Base-by-base conservation (phyloP, 2,888 invertebrate species). In the Drosophila ustulata region DNA sequence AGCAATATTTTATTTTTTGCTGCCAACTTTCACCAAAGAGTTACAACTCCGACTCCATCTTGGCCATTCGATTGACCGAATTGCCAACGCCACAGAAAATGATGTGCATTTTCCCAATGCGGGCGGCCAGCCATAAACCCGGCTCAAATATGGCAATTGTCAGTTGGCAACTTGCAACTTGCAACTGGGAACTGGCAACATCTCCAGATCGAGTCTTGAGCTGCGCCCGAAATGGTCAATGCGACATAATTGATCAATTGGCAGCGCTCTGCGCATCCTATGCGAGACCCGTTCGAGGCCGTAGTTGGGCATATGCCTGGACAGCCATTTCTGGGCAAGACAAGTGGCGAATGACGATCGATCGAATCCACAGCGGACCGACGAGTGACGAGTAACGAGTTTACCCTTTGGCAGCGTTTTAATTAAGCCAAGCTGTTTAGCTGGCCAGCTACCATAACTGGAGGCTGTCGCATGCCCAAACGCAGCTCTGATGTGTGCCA, bases 21-120 rank as follows among this genome's bases (percentile, higher is more conserved):
- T 66, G n/a, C 13, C 66, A 67, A 88, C 84, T 84, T 84, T 84
- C 88, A 82, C 88, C 78, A 61, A 9, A 28, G 32, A 49, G 18
- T 5, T 28, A 0, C 34, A 45, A 41, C 52, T 13, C 25, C 43
- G 28, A 50, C 51, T 50, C 51, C 77, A 77, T 37, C 62, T 58
- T 64, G 41, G 74, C 70, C 83, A 74, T 74, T 68, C 77, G 78
- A 80, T 80, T 80, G 85, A 89, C 89, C 85, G 87, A 83, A 87
- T 86, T 83, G 79, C 61, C 65, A 74, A 62, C 57, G 64, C 50
- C 66, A 56, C 75, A 66, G 68, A 84, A 80, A 80, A 88, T 78
- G 83, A 75, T 82, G 72, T 69, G 68, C 55, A 55, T 43, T 61
- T 69, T 61, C 85, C 85, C 73, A 74, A 85, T 88, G 78, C 78